These are phyloP conservation scores for Mimumesa dahlbomi DNA, from an alignment of 2,888 invertebrate genomes.

Conservation along the genomic window DNA sequence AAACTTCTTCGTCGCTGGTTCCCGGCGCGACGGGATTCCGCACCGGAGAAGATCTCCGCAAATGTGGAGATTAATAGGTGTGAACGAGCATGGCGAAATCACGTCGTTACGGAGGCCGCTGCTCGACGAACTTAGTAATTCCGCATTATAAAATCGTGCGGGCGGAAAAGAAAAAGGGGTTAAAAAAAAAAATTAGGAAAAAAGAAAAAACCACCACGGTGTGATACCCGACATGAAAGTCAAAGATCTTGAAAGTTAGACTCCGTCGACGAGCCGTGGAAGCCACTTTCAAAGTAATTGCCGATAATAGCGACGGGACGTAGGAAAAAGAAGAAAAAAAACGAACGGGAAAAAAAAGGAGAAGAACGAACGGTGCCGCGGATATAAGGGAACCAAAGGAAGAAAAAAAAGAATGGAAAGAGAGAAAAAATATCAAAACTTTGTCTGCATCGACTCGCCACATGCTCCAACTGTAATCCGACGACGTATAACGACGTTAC, in stretches of 20 bases:
- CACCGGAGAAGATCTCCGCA: background rate
- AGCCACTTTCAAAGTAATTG: slow-evolving; percentile 28
- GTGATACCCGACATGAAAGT: background rate
- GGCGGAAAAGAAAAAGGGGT: background rate
- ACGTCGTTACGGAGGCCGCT: background rate
- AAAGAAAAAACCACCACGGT: too few species aligned
- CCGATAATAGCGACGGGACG: slow-evolving; percentile 13
- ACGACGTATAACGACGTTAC: slow-evolving; percentile 11
- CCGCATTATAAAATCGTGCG: slow-evolving; percentile 1
- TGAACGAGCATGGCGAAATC: background rate
- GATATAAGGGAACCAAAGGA: background rate
- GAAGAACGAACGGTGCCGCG: background rate
- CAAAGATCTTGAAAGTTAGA: slow-evolving; percentile 16
- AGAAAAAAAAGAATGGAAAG: too few species aligned
- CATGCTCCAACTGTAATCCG: slow-evolving; percentile 4
- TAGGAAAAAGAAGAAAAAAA: slow-evolving; percentile 5
- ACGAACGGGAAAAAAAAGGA: slow-evolving; percentile 8
- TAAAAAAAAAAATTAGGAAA: background rate
- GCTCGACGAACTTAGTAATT: background rate
- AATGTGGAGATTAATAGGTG: slow-evolving; percentile 1
- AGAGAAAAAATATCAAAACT: too few species aligned
- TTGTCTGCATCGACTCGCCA: slow-evolving; percentile 4
- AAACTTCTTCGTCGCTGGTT: too few species aligned
- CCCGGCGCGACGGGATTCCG: background rate
- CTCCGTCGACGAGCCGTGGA: slow-evolving; percentile 1